Evolutionary conservation across 1,140 invertebrate genomes (phyloP), one percentile per base, ranked within the genome.

Genomic region (Chrysopa pallens): DNA sequence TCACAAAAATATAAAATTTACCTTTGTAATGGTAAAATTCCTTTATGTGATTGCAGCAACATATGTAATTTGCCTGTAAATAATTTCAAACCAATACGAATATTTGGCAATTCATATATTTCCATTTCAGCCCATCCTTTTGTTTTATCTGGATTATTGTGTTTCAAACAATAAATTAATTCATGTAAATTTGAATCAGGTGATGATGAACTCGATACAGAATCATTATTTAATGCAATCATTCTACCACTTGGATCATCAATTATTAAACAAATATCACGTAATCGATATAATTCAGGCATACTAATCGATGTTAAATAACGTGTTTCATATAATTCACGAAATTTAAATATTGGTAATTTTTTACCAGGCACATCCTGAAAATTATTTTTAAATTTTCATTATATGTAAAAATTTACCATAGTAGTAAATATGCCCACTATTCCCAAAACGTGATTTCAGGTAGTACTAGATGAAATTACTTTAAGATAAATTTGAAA

Each of bases 331-430:
- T 83, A 84, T 48, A 88, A 66, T 60, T 89, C 82, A 42, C 85
- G 74, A 50, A 91, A 87, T 60, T 85, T 84, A 55, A 87, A 87
- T 27, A 91, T 68, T 3, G 84, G 84, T 46, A 91, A 63, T 47
- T 71, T 70, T 53, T 80, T 73, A 1, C 74, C 74, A 36, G 84
- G 83, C 31, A 84, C 80, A 56, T 88, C 78, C 53, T 69, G 59
- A 39, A 48, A 50, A 49, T 23, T 23, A 23, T 23, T 23, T 23
- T 23, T 23, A 3, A 23, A 23, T 23, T 23, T 23, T 23, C 5
- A 23, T 5, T 23, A 23, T 23, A 3, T 23, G 17, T 3, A 23
- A 23, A 3, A 3, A 3, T 23, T 23, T 23, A 23, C 2, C 17
- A 23, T 23, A 5, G 2, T 23, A 23, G 17, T n/a, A n/a, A n/a